These are phyloP conservation scores for Phylloscopus collybita DNA, from an alignment of 2,797 vertebrate species.

Conservation along the genomic window DNA sequence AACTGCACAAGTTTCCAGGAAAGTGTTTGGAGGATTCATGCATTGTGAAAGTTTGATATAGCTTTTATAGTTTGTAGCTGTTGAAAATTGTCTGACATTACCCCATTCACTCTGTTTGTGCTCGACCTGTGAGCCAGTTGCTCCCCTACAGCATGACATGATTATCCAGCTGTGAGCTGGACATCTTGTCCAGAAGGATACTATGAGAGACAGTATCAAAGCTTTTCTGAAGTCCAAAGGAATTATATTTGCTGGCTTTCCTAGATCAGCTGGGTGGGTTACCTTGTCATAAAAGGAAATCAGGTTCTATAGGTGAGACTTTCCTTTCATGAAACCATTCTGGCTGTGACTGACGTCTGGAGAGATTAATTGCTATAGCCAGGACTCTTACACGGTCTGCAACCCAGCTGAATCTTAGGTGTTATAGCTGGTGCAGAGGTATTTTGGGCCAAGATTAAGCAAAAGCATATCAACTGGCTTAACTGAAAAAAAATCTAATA, in stretches of 20 bases:
- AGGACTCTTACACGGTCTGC: background rate
- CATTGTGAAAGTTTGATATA: background rate
- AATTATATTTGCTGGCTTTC: background rate
- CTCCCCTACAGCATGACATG: fast-evolving
- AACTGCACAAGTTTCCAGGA: background rate
- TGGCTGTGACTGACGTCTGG: background rate
- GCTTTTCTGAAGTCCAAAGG: background rate
- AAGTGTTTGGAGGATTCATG: background rate
- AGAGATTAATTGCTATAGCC: background rate
- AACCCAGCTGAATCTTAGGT: background rate
- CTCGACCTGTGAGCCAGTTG: background rate
- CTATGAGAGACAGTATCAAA: background rate
- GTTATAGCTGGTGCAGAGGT: background rate
- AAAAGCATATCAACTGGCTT: background rate
- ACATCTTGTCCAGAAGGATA: background rate
- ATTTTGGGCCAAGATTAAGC: background rate
- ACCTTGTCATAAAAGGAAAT: background rate
- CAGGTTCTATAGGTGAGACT: background rate
- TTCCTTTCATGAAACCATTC: background rate
- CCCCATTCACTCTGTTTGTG: background rate
- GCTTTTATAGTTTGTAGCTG: background rate
- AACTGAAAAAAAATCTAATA: background rate
- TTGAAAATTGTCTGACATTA: too few relatives aligned
- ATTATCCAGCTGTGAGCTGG: background rate
- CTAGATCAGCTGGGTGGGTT: background rate